Base-by-base conservation (phyloP, 92 coral and sea anemone genomes). In the Porites cylindrica region DNA sequence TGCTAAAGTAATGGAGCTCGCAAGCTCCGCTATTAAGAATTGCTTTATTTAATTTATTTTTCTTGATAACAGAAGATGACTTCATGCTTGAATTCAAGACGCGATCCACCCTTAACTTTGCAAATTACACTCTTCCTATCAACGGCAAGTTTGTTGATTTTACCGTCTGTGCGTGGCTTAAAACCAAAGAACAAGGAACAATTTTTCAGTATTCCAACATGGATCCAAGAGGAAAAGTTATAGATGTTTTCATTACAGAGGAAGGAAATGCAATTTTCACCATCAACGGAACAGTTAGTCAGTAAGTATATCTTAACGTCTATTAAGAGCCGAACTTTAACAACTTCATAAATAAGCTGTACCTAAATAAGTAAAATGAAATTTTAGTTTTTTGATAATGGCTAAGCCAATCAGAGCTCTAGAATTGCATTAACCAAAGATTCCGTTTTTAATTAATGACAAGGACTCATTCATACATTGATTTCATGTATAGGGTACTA, bases 131-230 rank as follows among this genome's bases (percentile, higher is more conserved):
- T 0, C 47, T n/a, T 16, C 10, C 9, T 21, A 10, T 68, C 38
- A 21, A 68, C 10, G 72, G 26, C 9, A 68, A 20, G 38, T 29
- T 29, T 29, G 26, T 9, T 19, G 23, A 10, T 12, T 70, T 70
- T 29, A 70, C 74, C 18, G 74, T 6, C 8, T 24, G 74, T 70
- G 74, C 74, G 18, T 70, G 51, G 74, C 16, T 26, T n/a, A 70
- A 70, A 12, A 70, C 74, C 18, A 38, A 70, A 23, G 50, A 70
- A 24, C 50, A 70, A 16, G 74, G 74, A 70, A 24, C 13, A 11
- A 2, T 70, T 16, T 70, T 70, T n/a, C 51, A 70, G 32, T 32
- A 70, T 38, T 70, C 50, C 7, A 70, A 23, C 18, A 23, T 26
- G n/a, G 17, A 29, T 38, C 38, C 51, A 7, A 70, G 8, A 2